Evolutionary conservation across 1,140 invertebrate genomes (phyloP).

Genomic region (Apis mellifera): DNA sequence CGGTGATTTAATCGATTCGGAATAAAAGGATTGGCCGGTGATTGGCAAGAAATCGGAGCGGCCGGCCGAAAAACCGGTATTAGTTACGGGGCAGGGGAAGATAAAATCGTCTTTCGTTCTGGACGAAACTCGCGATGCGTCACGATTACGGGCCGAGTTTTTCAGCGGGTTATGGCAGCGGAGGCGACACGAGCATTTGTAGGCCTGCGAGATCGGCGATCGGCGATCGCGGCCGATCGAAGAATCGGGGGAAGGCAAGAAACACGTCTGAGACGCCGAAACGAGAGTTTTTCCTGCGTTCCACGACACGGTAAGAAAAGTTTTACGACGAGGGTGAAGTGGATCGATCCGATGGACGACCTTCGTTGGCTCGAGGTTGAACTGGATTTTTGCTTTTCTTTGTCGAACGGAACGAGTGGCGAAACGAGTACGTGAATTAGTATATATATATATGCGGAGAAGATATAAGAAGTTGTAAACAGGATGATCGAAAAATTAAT

Average conservation of each 20-base stretch:
- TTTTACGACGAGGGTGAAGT: background rate
- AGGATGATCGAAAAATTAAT: too few relatives aligned
- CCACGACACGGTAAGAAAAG: background rate
- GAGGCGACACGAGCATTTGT: slow-evolving; percentile 47
- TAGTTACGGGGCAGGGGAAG: slow-evolving; percentile 57
- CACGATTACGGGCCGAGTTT: slow-evolving; percentile 52
- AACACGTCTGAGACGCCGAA: background rate
- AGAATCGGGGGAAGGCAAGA: slow-evolving; percentile 9
- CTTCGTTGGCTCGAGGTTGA: background rate
- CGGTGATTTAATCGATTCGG: slow-evolving; percentile 60
- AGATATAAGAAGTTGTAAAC: too few relatives aligned
- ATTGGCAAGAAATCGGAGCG: slow-evolving; percentile 68
- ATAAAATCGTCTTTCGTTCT: slow-evolving; percentile 65
- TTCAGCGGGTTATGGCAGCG: slow-evolving; percentile 56
- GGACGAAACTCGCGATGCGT: slow-evolving; percentile 49
- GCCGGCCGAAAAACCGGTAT: slow-evolving; percentile 68
- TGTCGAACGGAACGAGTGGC: background rate
- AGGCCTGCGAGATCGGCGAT: slow-evolving; percentile 25
- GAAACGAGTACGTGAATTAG: too few relatives aligned
- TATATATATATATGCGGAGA: too few relatives aligned
- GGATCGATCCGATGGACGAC: background rate
- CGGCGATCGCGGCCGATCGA: slow-evolving; percentile 8
- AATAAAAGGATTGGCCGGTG: slow-evolving; percentile 57
- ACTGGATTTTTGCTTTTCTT: background rate
- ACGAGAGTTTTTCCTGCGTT: background rate